phyloP scores from a whole-genome alignment of 2,113 vertebrate species.

The Smithornis capensis region DNA sequence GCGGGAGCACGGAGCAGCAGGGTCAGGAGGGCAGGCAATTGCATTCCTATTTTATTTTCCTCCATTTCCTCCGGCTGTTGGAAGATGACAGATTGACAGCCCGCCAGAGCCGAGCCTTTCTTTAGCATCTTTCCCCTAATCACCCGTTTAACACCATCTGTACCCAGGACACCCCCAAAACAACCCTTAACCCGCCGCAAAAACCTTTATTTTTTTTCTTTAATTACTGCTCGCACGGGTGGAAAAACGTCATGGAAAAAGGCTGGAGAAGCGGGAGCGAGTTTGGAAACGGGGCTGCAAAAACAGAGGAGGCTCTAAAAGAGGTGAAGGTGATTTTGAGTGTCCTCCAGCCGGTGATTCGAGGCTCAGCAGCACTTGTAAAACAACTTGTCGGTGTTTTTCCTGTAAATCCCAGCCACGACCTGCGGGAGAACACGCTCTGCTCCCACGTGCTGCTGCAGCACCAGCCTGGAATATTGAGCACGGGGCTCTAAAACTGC shows the following conservation, averaged over 20 bases:
- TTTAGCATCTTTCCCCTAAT: neutral
- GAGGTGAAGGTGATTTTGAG: neutral
- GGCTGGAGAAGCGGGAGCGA: accelerated
- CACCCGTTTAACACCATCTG: neutral
- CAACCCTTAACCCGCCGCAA: neutral
- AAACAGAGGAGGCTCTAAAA: accelerated
- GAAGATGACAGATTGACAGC: neutral
- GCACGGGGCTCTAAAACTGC: neutral
- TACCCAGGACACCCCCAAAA: neutral
- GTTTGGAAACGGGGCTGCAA: neutral
- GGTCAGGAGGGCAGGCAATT: neutral
- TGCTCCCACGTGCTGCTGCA: neutral
- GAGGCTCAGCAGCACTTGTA: neutral
- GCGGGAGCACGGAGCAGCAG: neutral
- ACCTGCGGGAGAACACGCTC: neutral
- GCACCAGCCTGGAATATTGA: neutral
- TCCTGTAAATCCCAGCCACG: neutral
- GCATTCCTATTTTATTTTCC: neutral
- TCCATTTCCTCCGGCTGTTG: neutral
- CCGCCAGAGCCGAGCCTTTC: accelerated
- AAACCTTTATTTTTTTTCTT: neutral
- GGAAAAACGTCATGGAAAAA: accelerated
- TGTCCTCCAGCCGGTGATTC: accelerated
- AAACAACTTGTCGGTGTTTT: neutral
- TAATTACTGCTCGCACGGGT: neutral